Evolutionary conservation across 2,113 vertebrate genomes (phyloP).

Genomic region (Plestiodon gilberti): DNA sequence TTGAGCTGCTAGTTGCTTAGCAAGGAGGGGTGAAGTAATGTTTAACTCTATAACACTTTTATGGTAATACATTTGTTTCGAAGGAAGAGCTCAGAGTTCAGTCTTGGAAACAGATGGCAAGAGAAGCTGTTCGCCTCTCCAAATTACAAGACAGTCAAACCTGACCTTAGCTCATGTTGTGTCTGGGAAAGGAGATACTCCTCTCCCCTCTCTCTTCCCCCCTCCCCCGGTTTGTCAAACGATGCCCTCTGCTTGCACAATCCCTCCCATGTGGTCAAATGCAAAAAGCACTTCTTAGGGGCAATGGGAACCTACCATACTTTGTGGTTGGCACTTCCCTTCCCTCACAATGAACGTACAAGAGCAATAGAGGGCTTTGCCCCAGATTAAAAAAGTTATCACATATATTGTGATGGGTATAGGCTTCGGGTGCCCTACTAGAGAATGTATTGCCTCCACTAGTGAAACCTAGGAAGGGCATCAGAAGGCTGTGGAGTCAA

Average conservation of each 20-base stretch:
- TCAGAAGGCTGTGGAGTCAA: neutral
- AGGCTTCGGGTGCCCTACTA: too few species aligned
- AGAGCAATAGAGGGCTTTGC: neutral
- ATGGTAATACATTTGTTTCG: constrained; percentile 50
- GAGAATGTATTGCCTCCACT: neutral
- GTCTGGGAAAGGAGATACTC: neutral
- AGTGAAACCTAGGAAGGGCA: too few species aligned
- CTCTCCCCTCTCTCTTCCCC: neutral
- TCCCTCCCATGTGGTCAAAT: neutral
- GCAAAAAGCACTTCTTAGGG: neutral
- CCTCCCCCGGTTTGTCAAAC: too few species aligned
- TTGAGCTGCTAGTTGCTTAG: neutral
- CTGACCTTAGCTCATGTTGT: neutral
- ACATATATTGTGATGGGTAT: too few species aligned
- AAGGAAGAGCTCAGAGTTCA: constrained; percentile 20
- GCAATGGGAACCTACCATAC: neutral
- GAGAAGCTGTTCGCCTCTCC: neutral
- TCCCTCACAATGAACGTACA: neutral
- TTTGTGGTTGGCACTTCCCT: neutral
- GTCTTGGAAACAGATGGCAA: neutral
- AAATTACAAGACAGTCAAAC: neutral
- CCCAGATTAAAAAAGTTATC: neutral
- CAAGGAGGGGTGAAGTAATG: constrained; percentile 50
- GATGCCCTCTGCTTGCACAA: neutral
- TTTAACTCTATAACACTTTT: constrained; percentile 69